These are phyloP conservation scores for Prenolepis imparis DNA, from an alignment of 2,888 invertebrate species.

Conservation along the genomic window DNA sequence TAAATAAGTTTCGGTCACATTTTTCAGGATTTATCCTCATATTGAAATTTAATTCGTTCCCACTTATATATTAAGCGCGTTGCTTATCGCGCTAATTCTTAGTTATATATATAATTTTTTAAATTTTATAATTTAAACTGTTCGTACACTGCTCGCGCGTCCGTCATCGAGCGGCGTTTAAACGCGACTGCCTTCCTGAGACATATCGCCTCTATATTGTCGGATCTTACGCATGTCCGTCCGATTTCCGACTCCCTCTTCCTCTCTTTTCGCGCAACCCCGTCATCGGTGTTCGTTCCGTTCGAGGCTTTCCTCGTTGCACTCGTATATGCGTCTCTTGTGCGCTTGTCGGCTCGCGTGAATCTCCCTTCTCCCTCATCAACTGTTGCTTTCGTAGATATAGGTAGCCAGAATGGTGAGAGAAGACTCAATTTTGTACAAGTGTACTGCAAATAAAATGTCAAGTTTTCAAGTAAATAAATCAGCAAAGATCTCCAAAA, in stretches of 20 bases:
- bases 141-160: constrained; percentile 58
- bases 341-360: constrained; percentile 43
- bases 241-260: constrained; percentile 69
- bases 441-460: no score
- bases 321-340: constrained; percentile 17
- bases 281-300: neutral
- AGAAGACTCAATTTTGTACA: no score
- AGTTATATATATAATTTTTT: no score
- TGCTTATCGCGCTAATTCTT: no score
- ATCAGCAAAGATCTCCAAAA: no score
- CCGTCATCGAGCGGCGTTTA: constrained; percentile 79
- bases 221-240: constrained; percentile 81
- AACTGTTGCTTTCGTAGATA: constrained; percentile 77
- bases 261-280: constrained; percentile 26
- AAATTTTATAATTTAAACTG: no score
- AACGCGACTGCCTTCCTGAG: constrained; percentile 77
- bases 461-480: no score
- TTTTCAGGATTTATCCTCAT: no score
- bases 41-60: no score
- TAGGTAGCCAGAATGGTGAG: neutral
- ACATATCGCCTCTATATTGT: constrained; percentile 70
- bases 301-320: constrained; percentile 37
- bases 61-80: no score
- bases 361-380: constrained; percentile 62
- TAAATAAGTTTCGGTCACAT: no score